Conservation (phyloP, 2,113 vertebrate species). For the Spermophilus dauricus region DNA sequence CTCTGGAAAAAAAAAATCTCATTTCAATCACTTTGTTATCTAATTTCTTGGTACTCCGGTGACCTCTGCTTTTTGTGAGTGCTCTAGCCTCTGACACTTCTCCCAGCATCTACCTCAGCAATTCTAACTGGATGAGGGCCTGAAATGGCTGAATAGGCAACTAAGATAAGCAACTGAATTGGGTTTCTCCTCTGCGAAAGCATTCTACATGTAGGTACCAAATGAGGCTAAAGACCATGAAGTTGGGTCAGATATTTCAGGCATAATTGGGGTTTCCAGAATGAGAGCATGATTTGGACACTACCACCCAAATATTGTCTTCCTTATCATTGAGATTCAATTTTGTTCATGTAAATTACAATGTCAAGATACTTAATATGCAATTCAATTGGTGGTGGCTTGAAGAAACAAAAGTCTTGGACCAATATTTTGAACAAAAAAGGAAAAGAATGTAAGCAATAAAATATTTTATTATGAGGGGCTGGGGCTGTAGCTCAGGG, state of each 20-base stretch:
- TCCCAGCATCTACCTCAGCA: background rate
- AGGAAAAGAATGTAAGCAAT: background rate
- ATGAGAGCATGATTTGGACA: background rate
- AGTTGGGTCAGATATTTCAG: background rate
- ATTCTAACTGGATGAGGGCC: background rate
- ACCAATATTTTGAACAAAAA: conserved; percentile 27
- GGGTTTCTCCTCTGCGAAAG: background rate
- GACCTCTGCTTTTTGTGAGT: background rate
- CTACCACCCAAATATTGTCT: background rate
- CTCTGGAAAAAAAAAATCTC: background rate
- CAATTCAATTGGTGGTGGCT: background rate
- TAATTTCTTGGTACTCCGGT: background rate
- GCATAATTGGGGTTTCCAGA: background rate
- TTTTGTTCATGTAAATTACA: conserved; percentile 14
- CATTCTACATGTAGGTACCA: background rate
- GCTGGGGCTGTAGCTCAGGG: too few relatives aligned
- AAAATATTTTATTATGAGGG: background rate
- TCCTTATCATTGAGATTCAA: background rate
- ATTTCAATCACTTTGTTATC: background rate
- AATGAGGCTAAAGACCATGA: background rate
- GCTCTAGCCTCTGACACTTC: background rate
- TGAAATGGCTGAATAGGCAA: background rate
- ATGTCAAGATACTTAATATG: background rate
- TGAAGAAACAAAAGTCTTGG: background rate
- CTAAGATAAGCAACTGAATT: background rate